Evolutionary conservation across 2,888 invertebrate species (phyloP).

Genomic region (Ormyrus pomaceus): DNA sequence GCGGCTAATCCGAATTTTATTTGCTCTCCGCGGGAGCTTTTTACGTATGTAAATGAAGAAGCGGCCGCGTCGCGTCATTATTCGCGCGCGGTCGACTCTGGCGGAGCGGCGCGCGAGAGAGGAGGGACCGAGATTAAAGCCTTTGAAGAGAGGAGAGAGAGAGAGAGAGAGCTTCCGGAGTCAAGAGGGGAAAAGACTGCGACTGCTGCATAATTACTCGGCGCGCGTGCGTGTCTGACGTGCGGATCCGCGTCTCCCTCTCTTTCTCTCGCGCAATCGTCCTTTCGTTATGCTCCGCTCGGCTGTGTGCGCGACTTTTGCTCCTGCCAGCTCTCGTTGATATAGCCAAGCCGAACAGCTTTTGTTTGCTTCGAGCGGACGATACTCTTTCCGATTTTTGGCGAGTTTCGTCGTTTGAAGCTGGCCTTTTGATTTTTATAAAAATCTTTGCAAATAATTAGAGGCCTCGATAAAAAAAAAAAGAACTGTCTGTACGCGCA

Average conservation of each 20-base stretch:
- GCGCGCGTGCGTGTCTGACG: constrained; percentile 31
- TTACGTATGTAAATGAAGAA: constrained; percentile 57
- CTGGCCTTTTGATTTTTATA: too few relatives aligned
- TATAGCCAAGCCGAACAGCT: too few relatives aligned
- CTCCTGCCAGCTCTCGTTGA: too few relatives aligned
- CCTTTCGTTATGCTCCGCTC: constrained; percentile 10
- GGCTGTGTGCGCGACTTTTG: background rate
- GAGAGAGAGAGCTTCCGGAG: constrained; percentile 15
- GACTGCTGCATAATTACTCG: constrained; percentile 45
- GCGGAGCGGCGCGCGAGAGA: background rate
- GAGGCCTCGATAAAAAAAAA: too few relatives aligned
- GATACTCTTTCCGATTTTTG: too few relatives aligned
- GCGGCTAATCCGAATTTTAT: constrained; percentile 62
- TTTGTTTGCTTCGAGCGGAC: too few relatives aligned
- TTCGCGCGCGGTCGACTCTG: constrained; percentile 52
- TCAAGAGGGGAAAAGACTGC: background rate
- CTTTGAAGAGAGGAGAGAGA: constrained; percentile 48
- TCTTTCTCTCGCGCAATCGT: constrained; percentile 1
- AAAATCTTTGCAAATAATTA: too few relatives aligned
- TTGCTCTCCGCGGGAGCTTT: constrained; percentile 57
- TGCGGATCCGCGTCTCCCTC: background rate
- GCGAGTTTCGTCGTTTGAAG: too few relatives aligned
- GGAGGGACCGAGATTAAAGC: constrained; percentile 60
- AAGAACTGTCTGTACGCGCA: too few relatives aligned
- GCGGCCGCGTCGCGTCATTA: constrained; percentile 57